Conservation (phyloP, 2,888 invertebrate species). For the Dromius quadrimaculatus region DNA sequence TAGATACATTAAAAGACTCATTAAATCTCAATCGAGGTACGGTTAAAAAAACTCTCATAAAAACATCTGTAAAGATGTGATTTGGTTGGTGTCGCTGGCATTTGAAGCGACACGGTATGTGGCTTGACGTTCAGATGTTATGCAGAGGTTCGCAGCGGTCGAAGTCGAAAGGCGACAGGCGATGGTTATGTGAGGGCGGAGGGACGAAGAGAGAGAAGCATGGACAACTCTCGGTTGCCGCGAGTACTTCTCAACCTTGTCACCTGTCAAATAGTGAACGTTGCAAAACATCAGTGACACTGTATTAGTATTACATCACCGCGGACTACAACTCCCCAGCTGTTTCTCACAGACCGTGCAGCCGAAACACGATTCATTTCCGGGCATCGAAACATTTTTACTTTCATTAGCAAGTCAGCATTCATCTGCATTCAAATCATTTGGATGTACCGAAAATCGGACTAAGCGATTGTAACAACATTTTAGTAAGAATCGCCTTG, state of each 20-base stretch:
- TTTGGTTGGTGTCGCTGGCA: slow-evolving; percentile 27
- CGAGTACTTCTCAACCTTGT: slow-evolving; percentile 38
- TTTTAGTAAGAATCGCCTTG: neutral
- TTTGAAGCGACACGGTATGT: slow-evolving; percentile 13
- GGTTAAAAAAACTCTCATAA: slow-evolving; percentile 42
- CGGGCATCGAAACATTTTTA: too few relatives aligned
- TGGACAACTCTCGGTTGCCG: too few relatives aligned
- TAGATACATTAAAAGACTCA: slow-evolving; percentile 43
- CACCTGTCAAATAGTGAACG: slow-evolving; percentile 28
- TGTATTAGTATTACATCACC: too few relatives aligned
- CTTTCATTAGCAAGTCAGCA: too few relatives aligned
- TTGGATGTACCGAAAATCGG: too few relatives aligned
- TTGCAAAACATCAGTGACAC: slow-evolving; percentile 30
- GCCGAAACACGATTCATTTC: too few relatives aligned
- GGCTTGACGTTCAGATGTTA: neutral
- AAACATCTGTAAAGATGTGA: slow-evolving; percentile 42
- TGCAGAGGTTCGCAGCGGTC: neutral
- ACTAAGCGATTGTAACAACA: too few relatives aligned
- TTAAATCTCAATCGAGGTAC: slow-evolving; percentile 42
- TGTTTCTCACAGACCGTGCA: too few relatives aligned
- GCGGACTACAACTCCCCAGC: too few relatives aligned
- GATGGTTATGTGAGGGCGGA: slow-evolving; percentile 13
- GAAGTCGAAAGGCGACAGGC: slow-evolving; percentile 3
- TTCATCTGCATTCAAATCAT: too few relatives aligned
- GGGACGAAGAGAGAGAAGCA: too few relatives aligned